Conservation (phyloP, 2,113 vertebrate species). For the Tapirus terrestris region DNA sequence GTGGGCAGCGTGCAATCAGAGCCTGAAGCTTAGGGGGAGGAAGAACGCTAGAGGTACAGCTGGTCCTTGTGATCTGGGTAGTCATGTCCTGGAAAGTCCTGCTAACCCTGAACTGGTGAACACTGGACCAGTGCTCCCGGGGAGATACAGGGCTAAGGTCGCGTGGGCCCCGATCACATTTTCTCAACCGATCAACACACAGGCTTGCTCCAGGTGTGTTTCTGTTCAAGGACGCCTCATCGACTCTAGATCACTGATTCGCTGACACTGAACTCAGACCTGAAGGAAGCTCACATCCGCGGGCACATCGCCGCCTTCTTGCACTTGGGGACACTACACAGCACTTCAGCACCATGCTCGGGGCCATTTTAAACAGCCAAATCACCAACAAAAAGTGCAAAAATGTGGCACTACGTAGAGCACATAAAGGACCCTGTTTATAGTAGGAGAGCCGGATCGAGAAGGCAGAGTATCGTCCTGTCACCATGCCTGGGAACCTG, state of each 20-base stretch:
- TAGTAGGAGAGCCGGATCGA: fast-evolving
- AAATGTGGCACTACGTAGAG: fast-evolving
- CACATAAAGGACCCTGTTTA: not conserved
- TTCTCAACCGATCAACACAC: not conserved
- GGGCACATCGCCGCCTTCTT: not conserved
- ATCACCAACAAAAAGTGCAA: not conserved
- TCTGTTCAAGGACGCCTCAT: too few relatives aligned
- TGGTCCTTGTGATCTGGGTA: fast-evolving
- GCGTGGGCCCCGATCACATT: not conserved
- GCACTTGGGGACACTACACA: not conserved
- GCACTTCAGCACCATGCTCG: fast-evolving
- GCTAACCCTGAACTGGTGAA: not conserved
- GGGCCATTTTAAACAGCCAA: not conserved
- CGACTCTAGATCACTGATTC: too few relatives aligned
- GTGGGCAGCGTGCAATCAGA: not conserved
- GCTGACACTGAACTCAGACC: not conserved
- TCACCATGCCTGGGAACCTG: not conserved
- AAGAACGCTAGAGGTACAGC: not conserved
- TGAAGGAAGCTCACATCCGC: not conserved
- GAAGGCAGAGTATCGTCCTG: not conserved
- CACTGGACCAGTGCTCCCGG: not conserved
- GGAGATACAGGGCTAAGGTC: not conserved
- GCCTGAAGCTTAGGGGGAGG: not conserved
- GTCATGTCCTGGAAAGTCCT: not conserved
- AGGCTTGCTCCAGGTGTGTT: not conserved